Evolutionary conservation across 2,888 invertebrate species (phyloP).

Genomic region (Quadriops clusia): DNA sequence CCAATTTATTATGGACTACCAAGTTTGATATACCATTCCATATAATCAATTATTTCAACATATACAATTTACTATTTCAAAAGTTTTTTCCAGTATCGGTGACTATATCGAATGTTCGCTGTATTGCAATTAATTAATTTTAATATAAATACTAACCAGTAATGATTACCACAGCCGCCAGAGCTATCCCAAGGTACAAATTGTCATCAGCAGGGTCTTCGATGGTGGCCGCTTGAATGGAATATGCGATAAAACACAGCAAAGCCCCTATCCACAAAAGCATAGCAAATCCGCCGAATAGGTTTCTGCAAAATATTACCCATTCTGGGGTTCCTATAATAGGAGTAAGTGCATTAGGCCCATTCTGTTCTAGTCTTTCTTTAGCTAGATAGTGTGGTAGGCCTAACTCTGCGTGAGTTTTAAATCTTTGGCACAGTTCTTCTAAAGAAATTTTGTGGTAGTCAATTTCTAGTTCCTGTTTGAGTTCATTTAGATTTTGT

Average conservation of each 20-base stretch:
- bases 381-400: slow-evolving; percentile 94
- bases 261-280: slow-evolving; percentile 95
- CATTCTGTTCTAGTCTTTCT: slow-evolving; percentile 89
- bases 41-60: too few relatives aligned
- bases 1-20: too few relatives aligned
- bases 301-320: slow-evolving; percentile 98
- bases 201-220: slow-evolving; percentile 96
- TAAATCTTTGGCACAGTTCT: slow-evolving; percentile 93
- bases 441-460: slow-evolving; percentile 96
- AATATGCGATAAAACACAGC: slow-evolving; percentile 94
- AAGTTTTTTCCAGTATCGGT: too few relatives aligned
- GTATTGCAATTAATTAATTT: too few relatives aligned
- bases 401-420: slow-evolving; percentile 91
- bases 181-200: slow-evolving; percentile 89
- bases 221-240: slow-evolving; percentile 83
- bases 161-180: slow-evolving; percentile 93
- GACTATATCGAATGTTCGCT: too few relatives aligned
- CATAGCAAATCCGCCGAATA: slow-evolving; percentile 94
- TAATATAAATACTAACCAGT: slow-evolving; percentile 57
- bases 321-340: slow-evolving; percentile 97
- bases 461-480: slow-evolving; percentile 98
- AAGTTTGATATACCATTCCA: too few relatives aligned
- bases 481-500: slow-evolving; percentile 93
- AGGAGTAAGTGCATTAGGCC: slow-evolving; percentile 92
- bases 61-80: too few relatives aligned